phyloP scores from a whole-genome alignment of 2,888 invertebrate genomes.

The Galeruca laticollis region DNA sequence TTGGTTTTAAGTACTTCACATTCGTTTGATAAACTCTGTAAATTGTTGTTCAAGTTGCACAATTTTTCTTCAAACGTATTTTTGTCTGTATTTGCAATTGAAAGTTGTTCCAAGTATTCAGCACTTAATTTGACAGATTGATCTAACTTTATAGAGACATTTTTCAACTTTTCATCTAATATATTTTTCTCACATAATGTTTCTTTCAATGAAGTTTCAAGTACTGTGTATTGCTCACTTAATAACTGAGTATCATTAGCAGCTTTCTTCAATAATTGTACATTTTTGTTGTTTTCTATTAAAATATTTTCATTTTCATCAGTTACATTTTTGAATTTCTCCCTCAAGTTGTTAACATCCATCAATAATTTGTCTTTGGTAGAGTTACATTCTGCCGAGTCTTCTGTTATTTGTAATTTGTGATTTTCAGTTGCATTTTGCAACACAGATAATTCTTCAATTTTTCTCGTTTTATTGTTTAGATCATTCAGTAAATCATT shows the following conservation, averaged over 20 bases:
- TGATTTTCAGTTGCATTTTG: not conserved
- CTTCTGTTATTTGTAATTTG: conserved; percentile 18
- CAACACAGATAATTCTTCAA: not conserved
- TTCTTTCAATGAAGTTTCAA: not conserved
- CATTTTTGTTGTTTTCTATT: conserved; percentile 6
- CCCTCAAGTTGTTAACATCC: not conserved
- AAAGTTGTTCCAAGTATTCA: not conserved
- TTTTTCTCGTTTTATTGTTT: conserved; percentile 13
- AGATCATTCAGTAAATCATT: conserved; percentile 4
- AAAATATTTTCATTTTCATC: not conserved
- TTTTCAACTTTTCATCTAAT: not conserved
- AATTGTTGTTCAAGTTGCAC: not conserved
- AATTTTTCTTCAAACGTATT: not conserved
- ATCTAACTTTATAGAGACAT: not conserved
- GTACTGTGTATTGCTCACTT: not conserved
- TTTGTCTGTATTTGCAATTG: not conserved
- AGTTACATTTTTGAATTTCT: not conserved
- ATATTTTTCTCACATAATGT: not conserved
- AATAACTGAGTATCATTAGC: not conserved
- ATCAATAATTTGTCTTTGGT: not conserved
- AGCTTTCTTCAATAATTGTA: not conserved
- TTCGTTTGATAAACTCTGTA: not conserved
- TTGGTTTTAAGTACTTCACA: not conserved
- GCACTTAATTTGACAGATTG: not conserved
- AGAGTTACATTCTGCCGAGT: not conserved